Conservation (phyloP, 30 jellyfish, hydroid and myxozoan genomes). For the Pelagia noctiluca region DNA sequence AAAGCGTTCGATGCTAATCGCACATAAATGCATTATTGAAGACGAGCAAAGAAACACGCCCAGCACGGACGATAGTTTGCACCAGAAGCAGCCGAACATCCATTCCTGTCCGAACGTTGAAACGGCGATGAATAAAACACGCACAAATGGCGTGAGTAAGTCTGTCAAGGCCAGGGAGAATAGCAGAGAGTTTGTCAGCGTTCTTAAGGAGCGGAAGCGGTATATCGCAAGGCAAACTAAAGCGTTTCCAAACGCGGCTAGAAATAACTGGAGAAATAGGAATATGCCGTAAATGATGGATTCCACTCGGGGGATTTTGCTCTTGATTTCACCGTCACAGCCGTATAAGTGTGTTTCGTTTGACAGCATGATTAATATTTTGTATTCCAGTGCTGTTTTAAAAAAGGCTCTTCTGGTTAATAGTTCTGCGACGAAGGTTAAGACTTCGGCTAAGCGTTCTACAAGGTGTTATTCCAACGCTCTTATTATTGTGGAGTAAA, state of each 20-base stretch:
- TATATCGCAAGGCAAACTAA: slow-evolving; percentile 76
- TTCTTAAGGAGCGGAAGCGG: slow-evolving; percentile 62
- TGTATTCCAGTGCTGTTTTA: background rate
- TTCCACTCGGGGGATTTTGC: slow-evolving; percentile 47
- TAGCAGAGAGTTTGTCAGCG: slow-evolving; percentile 78
- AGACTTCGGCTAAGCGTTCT: too few species aligned
- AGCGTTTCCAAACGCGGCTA: slow-evolving; percentile 78
- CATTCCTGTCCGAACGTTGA: slow-evolving; percentile 71
- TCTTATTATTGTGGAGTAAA: too few species aligned
- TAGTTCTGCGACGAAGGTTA: too few species aligned
- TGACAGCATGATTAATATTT: background rate
- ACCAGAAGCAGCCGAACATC: slow-evolving; percentile 93
- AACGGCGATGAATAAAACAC: slow-evolving; percentile 70
- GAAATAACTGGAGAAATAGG: slow-evolving; percentile 46
- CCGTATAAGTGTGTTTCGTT: slow-evolving; percentile 47
- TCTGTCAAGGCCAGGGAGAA: slow-evolving; percentile 87
- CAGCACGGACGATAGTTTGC: slow-evolving; percentile 78
- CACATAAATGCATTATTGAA: slow-evolving; percentile 83
- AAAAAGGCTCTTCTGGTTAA: background rate
- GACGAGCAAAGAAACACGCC: slow-evolving; percentile 85
- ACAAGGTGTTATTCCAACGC: too few species aligned
- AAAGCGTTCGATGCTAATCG: slow-evolving; percentile 84
- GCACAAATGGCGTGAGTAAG: slow-evolving; percentile 77
- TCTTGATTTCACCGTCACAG: slow-evolving; percentile 81
- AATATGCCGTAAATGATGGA: slow-evolving; percentile 52